Evolutionary conservation across 1,140 invertebrate species (phyloP).

Genomic region (Sesamia nonagrioides): DNA sequence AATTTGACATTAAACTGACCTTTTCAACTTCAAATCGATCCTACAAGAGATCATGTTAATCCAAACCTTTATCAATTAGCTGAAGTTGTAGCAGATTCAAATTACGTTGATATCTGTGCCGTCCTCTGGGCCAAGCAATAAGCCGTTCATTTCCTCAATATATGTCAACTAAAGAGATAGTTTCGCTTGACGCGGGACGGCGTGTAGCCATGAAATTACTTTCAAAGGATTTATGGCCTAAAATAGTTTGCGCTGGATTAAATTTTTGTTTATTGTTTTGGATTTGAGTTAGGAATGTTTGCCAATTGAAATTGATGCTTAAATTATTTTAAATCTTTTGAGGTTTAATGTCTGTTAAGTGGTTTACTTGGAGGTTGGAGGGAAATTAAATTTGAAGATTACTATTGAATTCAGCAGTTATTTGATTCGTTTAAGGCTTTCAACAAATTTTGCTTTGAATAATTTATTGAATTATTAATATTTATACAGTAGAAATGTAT

Average conservation of each 20-base stretch:
- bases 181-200: conserved; percentile 28
- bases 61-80: conserved; percentile 16
- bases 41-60: background rate
- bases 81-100: conserved; percentile 32
- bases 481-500: too few relatives aligned
- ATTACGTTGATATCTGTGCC: conserved; percentile 13
- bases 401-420: background rate
- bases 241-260: conserved; percentile 27
- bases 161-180: conserved; percentile 39
- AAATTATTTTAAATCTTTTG: background rate
- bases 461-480: too few relatives aligned
- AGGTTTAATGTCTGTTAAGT: background rate
- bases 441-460: too few relatives aligned
- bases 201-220: conserved; percentile 37
- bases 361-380: background rate
- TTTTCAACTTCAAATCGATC: background rate
- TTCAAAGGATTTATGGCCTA: conserved; percentile 29
- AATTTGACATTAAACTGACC: background rate
- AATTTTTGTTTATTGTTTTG: conserved; percentile 40
- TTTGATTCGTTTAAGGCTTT: background rate
- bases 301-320: background rate
- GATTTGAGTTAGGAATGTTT: conserved; percentile 3
- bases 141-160: conserved; percentile 39
- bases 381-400: background rate
- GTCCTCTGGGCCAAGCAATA: conserved; percentile 26